phyloP scores from a whole-genome alignment of 1,140 invertebrate genomes.

The Potamilus streckersoni region DNA sequence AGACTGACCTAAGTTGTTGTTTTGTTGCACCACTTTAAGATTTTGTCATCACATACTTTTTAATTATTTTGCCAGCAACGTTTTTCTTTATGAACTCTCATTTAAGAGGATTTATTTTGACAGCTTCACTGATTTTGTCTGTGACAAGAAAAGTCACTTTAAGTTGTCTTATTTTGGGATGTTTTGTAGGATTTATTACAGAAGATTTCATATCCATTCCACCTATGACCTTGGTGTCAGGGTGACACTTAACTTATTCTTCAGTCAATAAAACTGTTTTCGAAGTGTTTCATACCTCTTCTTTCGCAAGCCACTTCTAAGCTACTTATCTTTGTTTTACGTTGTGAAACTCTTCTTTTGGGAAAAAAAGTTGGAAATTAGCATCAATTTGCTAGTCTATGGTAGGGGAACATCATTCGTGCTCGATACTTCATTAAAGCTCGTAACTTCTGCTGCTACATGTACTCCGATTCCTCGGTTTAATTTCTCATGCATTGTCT shows the following conservation, averaged over 20 bases:
- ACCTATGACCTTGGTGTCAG: slow-evolving; percentile 5
- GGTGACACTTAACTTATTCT: neutral
- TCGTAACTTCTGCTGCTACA: neutral
- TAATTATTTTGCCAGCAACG: slow-evolving; percentile 10
- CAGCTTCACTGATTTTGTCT: neutral
- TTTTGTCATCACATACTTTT: slow-evolving; percentile 6
- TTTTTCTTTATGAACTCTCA: neutral
- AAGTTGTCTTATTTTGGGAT: slow-evolving; percentile 5
- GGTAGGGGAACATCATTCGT: neutral
- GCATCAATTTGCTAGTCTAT: too few species aligned
- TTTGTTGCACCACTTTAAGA: neutral
- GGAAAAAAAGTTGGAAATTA: too few species aligned
- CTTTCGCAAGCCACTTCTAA: neutral
- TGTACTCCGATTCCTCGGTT: slow-evolving; percentile 1
- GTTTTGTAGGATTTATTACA: neutral
- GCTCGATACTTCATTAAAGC: neutral
- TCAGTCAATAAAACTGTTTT: neutral
- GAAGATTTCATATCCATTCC: slow-evolving; percentile 2
- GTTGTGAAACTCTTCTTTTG: neutral
- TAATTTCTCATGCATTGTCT: neutral
- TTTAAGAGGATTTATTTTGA: neutral
- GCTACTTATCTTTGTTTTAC: neutral
- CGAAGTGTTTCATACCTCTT: neutral
- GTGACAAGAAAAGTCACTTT: neutral
- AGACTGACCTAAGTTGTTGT: neutral